These are phyloP conservation scores for Oscheius myriophilus DNA, from an alignment of 2,888 invertebrate genomes.

Conservation along the genomic window DNA sequence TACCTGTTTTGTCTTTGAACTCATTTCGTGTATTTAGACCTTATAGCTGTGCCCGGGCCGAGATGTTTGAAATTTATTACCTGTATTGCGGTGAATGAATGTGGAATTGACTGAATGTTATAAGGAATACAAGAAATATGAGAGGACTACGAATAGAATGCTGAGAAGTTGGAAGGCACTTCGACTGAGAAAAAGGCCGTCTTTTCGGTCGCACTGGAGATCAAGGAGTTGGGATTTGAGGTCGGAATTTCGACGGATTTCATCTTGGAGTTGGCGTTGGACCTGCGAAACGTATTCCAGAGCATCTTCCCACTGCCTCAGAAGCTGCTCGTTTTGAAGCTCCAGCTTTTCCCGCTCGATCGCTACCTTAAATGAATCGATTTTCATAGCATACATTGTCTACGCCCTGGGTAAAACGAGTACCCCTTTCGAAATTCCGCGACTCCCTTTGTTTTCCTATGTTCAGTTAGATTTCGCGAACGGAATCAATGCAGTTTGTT, in stretches of 20 bases:
- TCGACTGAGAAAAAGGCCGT: conserved; percentile 40
- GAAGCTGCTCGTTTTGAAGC: conserved; percentile 54
- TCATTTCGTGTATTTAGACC: too few relatives aligned
- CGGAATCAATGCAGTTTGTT: too few relatives aligned
- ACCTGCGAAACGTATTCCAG: conserved; percentile 56
- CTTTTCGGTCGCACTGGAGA: conserved; percentile 33
- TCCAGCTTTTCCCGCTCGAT: conserved; percentile 51
- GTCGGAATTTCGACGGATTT: conserved; percentile 41
- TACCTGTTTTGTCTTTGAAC: too few relatives aligned
- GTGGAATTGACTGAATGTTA: background rate
- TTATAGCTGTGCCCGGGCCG: too few relatives aligned
- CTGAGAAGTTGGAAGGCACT: conserved; percentile 30
- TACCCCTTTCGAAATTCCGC: too few relatives aligned
- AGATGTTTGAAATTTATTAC: too few relatives aligned
- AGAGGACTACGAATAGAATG: conserved; percentile 26
- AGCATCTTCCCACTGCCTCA: conserved; percentile 55
- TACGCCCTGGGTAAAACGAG: too few relatives aligned
- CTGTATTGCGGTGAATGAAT: too few relatives aligned
- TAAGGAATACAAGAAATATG: conserved; percentile 30
- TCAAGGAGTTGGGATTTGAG: conserved; percentile 40
- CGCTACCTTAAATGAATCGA: conserved; percentile 31
- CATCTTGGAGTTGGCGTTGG: conserved; percentile 53
- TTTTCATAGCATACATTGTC: too few relatives aligned
- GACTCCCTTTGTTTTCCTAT: too few relatives aligned
- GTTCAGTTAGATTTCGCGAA: too few relatives aligned